Evolutionary conservation across 2,113 vertebrate genomes (phyloP).

Genomic region (Pseudopodoces humilis): DNA sequence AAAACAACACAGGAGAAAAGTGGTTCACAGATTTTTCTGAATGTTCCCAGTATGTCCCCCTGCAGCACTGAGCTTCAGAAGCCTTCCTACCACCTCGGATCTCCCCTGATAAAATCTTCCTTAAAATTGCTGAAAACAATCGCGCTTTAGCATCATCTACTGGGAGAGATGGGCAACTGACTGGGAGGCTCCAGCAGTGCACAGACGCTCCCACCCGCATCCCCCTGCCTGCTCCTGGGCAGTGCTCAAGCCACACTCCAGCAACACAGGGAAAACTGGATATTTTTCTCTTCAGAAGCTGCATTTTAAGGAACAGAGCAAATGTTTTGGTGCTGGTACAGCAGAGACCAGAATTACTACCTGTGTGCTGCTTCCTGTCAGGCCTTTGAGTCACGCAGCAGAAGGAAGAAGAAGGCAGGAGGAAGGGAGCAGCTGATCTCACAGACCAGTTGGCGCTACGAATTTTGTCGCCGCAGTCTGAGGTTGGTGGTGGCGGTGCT

Average conservation of each 20-base stretch:
- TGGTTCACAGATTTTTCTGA: background rate
- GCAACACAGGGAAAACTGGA: background rate
- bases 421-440: conserved; percentile 52
- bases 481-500: conserved; percentile 30
- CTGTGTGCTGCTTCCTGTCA: background rate
- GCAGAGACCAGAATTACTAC: background rate
- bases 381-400: background rate
- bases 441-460: background rate
- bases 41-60: background rate
- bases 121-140: background rate
- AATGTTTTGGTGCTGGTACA: background rate
- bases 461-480: conserved; percentile 26
- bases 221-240: background rate
- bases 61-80: background rate
- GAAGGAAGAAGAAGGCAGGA: background rate
- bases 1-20: background rate
- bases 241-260: background rate
- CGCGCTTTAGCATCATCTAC: conserved; percentile 36
- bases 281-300: background rate
- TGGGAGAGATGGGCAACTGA: conserved; percentile 60
- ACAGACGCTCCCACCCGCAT: background rate
- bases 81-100: background rate
- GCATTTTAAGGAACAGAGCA: background rate
- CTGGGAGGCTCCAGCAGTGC: background rate
- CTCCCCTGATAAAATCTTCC: background rate